Conservation (phyloP, 2,888 invertebrate genomes). For the Lissocephala sabroskyi region DNA sequence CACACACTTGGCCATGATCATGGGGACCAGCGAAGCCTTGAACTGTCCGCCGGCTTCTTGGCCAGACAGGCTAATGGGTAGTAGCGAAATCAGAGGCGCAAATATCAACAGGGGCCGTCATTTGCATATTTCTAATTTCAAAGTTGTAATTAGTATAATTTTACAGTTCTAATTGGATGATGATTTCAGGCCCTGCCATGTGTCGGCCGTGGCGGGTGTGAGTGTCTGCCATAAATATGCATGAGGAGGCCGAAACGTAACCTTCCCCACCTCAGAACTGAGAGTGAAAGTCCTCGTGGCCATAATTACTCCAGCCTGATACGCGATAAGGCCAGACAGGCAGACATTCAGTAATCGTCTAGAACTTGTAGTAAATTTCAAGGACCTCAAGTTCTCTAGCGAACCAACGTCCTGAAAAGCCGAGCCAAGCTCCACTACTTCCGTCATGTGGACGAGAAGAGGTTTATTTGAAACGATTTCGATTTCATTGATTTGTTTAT, state of each 20-base stretch:
- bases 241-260: slow-evolving; percentile 36
- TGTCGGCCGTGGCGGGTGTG: slow-evolving; percentile 27
- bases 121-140: slow-evolving; percentile 65
- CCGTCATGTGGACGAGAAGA: no score
- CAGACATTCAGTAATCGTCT: no score
- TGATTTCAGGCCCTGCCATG: slow-evolving; percentile 55
- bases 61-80: no score
- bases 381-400: neutral
- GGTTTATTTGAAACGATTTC: slow-evolving; percentile 60
- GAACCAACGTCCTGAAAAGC: no score
- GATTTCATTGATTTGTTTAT: slow-evolving; percentile 64
- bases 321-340: no score
- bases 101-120: slow-evolving; percentile 6
- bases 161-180: slow-evolving; percentile 63
- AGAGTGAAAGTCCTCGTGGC: slow-evolving; percentile 59
- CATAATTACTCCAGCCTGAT: no score
- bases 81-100: no score
- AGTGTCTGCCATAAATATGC: slow-evolving; percentile 25
- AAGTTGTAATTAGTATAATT: slow-evolving; percentile 64
- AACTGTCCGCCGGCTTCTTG: neutral
- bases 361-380: no score
- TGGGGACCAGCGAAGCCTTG: no score
- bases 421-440: no score
- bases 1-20: slow-evolving; percentile 12
- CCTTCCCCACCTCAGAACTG: slow-evolving; percentile 33